phyloP scores from a whole-genome alignment of 2,113 vertebrate species.

The Nansenia antarctica region DNA sequence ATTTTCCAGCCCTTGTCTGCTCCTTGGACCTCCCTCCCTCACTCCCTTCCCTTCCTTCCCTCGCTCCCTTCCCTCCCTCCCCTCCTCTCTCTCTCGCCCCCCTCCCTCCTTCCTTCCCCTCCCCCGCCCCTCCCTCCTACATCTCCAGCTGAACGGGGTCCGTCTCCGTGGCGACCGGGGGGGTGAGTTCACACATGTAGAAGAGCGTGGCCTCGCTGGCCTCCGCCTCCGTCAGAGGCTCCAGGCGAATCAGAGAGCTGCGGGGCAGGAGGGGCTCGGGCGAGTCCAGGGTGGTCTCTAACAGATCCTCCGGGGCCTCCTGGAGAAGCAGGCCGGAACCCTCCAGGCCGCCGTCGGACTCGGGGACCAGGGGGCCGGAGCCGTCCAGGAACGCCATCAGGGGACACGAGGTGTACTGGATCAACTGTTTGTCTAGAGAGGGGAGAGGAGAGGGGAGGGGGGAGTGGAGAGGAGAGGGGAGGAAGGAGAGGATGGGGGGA shows the following conservation, averaged over 20 bases:
- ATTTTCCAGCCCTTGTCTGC: neutral
- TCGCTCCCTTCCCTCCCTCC: too few relatives aligned
- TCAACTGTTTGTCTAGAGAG: slow-evolving; percentile 93
- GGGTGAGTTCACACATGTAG: slow-evolving; percentile 89
- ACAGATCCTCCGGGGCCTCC: too few relatives aligned
- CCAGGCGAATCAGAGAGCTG: slow-evolving; percentile 89
- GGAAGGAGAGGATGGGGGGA: slow-evolving; percentile 28
- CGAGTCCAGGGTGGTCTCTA: slow-evolving; percentile 80
- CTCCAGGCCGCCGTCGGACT: slow-evolving; percentile 24
- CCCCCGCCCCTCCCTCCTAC: neutral
- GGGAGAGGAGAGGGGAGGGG: too few relatives aligned
- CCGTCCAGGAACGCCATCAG: slow-evolving; percentile 91
- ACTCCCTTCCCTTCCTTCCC: too few relatives aligned
- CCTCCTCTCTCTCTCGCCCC: too few relatives aligned
- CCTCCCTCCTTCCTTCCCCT: neutral
- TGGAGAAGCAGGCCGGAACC: neutral
- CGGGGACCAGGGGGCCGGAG: slow-evolving; percentile 66
- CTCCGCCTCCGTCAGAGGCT: slow-evolving; percentile 91
- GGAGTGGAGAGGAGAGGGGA: too few relatives aligned
- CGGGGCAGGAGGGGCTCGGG: slow-evolving; percentile 68
- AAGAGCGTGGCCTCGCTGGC: slow-evolving; percentile 90
- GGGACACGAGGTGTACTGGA: slow-evolving; percentile 92
- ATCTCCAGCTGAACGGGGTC: slow-evolving; percentile 77
- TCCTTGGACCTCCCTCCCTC: too few relatives aligned
- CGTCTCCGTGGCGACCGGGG: slow-evolving; percentile 70